phyloP scores from a whole-genome alignment of 2,888 invertebrate species.

The Hofmannophila pseudospretella region DNA sequence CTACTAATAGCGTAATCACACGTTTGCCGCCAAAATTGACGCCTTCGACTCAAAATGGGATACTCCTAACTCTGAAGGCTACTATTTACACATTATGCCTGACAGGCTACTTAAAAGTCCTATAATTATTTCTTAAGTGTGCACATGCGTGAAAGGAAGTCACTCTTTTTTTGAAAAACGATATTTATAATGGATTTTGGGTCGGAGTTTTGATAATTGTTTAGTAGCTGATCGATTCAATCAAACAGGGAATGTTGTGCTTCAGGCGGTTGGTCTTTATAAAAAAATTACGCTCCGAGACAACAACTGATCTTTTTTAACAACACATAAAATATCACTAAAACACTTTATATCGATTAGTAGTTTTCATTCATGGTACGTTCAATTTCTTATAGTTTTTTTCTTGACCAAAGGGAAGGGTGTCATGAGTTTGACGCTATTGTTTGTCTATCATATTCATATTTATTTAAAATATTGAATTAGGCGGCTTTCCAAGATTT shows the following conservation, averaged over 20 bases:
- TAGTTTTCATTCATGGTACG: too few species aligned
- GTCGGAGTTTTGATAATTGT: constrained; percentile 51
- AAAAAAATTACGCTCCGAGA: too few species aligned
- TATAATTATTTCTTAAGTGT: constrained; percentile 66
- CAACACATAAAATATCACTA: too few species aligned
- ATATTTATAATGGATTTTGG: constrained; percentile 58
- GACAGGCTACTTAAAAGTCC: constrained; percentile 67
- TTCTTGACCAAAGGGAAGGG: too few species aligned
- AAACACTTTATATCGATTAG: too few species aligned
- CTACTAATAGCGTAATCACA: constrained; percentile 71
- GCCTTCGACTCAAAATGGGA: constrained; percentile 51
- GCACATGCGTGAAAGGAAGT: constrained; percentile 53
- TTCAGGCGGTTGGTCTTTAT: constrained; percentile 1
- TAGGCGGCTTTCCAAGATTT: too few species aligned
- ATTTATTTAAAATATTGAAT: too few species aligned
- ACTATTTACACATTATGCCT: constrained; percentile 74
- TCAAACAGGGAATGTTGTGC: constrained; percentile 37
- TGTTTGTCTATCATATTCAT: too few species aligned
- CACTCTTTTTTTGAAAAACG: constrained; percentile 42
- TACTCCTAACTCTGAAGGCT: constrained; percentile 46
- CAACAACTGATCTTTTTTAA: too few species aligned
- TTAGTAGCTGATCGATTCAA: constrained; percentile 44
- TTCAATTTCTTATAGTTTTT: too few species aligned
- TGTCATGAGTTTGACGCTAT: too few species aligned
- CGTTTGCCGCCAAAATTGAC: constrained; percentile 67